These are phyloP conservation scores for Typhlichthys eigenmanni DNA, from an alignment of 2,797 vertebrate genomes.

Conservation along the genomic window DNA sequence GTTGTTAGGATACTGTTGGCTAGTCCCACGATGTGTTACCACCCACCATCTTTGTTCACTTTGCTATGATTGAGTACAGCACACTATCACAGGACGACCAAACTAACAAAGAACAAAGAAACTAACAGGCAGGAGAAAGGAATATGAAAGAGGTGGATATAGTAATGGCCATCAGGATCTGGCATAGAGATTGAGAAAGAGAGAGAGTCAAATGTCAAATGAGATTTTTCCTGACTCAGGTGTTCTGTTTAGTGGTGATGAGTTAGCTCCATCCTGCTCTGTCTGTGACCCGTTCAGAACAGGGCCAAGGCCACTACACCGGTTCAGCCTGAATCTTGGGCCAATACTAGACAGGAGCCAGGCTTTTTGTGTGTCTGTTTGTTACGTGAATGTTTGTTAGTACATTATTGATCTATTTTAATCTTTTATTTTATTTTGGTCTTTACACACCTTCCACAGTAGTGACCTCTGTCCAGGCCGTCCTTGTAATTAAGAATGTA, in stretches of 20 bases:
- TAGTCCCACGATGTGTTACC: background rate
- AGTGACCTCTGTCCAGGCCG: too few relatives aligned
- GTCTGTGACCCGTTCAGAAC: constrained; percentile 26
- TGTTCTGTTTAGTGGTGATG: constrained; percentile 11
- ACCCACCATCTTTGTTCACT: background rate
- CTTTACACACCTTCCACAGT: too few relatives aligned
- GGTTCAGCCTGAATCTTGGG: constrained; percentile 8
- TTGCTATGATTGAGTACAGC: too few relatives aligned
- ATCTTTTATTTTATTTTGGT: too few relatives aligned
- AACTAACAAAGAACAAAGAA: background rate
- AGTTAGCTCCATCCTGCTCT: constrained; percentile 24
- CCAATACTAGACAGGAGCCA: constrained; percentile 36
- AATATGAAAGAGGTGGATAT: background rate
- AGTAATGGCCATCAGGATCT: background rate
- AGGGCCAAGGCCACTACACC: constrained; percentile 20
- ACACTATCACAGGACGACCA: background rate
- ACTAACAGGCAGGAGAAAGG: background rate
- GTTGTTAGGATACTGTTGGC: too few relatives aligned
- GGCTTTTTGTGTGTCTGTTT: constrained; percentile 19
- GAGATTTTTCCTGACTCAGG: constrained; percentile 46
- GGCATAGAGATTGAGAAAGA: background rate
- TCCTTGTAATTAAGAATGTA: too few relatives aligned
- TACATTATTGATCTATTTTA: too few relatives aligned
- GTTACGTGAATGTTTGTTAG: too few relatives aligned
- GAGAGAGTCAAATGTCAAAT: background rate